Conservation (phyloP, 2,113 vertebrate species). For the Bujurquina vittata region DNA sequence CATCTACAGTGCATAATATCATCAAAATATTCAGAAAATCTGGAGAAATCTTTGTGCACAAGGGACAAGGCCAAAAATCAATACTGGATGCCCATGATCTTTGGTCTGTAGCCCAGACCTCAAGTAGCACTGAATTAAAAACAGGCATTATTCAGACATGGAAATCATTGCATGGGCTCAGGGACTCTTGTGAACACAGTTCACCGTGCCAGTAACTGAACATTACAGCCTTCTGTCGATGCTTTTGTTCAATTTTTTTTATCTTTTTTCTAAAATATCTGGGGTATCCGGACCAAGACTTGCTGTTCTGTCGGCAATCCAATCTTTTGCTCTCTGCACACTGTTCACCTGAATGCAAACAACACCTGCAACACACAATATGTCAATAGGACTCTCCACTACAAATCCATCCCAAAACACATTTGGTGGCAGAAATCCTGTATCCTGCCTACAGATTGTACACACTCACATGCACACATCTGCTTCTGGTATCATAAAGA, state of each 20-base stretch:
- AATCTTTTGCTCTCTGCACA: not conserved
- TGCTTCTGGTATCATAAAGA: not conserved
- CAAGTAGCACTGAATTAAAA: not conserved
- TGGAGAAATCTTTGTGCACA: not conserved
- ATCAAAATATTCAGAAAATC: not conserved
- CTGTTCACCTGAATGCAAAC: not conserved
- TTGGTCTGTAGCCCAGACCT: not conserved
- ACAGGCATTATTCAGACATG: not conserved
- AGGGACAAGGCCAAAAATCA: not conserved
- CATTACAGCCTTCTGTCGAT: too few species aligned
- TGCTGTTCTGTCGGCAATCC: too few species aligned
- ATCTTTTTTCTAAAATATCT: not conserved
- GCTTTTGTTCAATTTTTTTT: not conserved
- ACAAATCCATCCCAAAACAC: too few species aligned
- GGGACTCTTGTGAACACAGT: not conserved
- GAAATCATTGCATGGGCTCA: accelerated
- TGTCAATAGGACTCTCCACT: too few species aligned
- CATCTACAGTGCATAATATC: too few species aligned
- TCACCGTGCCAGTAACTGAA: not conserved
- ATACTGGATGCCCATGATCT: not conserved
- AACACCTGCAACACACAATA: too few species aligned
- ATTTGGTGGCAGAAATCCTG: not conserved
- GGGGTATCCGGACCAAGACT: not conserved
- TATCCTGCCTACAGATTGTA: accelerated
- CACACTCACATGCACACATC: not conserved